Base-by-base conservation (phyloP, 2,888 invertebrate genomes). In the Synanthedon andrenaeformis region DNA sequence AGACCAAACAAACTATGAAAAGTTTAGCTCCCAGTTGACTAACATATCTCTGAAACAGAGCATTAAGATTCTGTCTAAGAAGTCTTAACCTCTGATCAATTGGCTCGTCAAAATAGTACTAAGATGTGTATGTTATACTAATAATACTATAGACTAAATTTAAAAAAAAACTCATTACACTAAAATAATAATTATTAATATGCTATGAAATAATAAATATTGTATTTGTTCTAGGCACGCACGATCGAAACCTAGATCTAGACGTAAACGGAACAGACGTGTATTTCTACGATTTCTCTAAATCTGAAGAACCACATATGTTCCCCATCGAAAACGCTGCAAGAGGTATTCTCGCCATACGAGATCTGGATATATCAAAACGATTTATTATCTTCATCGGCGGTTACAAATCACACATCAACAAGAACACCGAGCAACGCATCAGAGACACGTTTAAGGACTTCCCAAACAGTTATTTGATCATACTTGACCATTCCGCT, bases 401-500 rank as follows among this genome's bases (percentile, higher is more conserved):
- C 0, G 86, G 86, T 3, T 86, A 74, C 61, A 84, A 79, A 52
- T 82, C 86, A 0, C 64, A 77, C 42, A 85, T 87, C 48, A 68
- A 79, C 58, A 79, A 79, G 51, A 74, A 68, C 42, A 79, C 79
- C 1, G 83, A 79, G 55, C 69, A 79, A 54, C 69, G 69, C 41
- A 67, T 87, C 4, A 69, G 82, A 28, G 70, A 81, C 10, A 71
- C 82, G 1, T 85, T 85, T 56, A 69, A 66, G 51, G 66, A 70
- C 42, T 68, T 72, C 41, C 80, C 83, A 0, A 76, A 84, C 42
- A 82, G 76, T 55, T 85, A 85, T 52, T 60, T 87, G 1, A 80
- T 85, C 42, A 83, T 87, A n/a, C 61, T 86, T 0, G 86, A 87
- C 52, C 87, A 86, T 62, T 83, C 82, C 1, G 66, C 66, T 0